Percentiles rank a stretch among this genome's conserved stretches.
Evolutionary conservation across 2,888 invertebrate species (phyloP).

Genomic region (Glyphotaelius pellucidus): DNA sequence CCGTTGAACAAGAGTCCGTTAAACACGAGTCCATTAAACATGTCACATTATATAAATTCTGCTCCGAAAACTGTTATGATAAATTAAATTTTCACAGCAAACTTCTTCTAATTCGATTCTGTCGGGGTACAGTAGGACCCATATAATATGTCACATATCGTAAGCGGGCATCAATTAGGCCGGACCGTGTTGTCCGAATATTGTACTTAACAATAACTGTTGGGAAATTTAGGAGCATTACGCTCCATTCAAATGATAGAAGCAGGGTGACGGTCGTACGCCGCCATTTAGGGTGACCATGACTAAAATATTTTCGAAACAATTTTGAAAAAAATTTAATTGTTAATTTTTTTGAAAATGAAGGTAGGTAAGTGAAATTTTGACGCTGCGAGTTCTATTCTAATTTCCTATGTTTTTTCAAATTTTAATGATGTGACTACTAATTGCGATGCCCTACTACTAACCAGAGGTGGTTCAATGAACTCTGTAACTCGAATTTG

Average conservation of each 20-base stretch:
- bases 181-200: constrained; percentile 52
- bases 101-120: constrained; percentile 5
- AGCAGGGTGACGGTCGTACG: not conserved
- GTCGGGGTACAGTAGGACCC: constrained; percentile 39
- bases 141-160: constrained; percentile 59
- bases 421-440: too few species aligned
- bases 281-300: not conserved
- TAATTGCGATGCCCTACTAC: too few species aligned
- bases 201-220: constrained; percentile 56
- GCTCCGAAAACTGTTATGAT: not conserved
- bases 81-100: not conserved
- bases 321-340: not conserved
- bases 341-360: too few species aligned
- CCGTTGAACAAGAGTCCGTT: not conserved
- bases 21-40: not conserved
- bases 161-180: constrained; percentile 61
- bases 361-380: too few species aligned
- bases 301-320: not conserved
- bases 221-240: constrained; percentile 58
- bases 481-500: too few species aligned
- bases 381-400: too few species aligned
- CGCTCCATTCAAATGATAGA: constrained; percentile 35
- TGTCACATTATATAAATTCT: not conserved
- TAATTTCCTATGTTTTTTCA: too few species aligned
- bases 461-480: too few species aligned